A percentile compares a stretch with the other conserved stretches of the same genome.
phyloP scores from a whole-genome alignment of 2,113 vertebrate genomes.

The Pollimyrus isidori region DNA sequence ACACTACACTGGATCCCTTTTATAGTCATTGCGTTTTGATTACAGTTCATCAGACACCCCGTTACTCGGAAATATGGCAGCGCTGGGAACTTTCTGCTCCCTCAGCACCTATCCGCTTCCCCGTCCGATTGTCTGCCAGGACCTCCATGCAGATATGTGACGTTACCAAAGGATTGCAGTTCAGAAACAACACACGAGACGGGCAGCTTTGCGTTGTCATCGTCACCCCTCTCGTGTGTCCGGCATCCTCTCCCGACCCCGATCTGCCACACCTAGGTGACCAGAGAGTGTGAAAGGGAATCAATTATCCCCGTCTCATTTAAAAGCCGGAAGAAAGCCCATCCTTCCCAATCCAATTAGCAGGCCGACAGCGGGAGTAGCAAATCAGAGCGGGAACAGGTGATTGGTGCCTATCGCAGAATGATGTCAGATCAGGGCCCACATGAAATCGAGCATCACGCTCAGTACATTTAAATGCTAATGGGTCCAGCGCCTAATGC shows the following conservation, averaged over 20 bases:
- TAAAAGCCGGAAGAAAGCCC: not conserved
- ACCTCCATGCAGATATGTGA: not conserved
- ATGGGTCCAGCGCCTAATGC: not conserved
- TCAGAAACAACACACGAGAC: not conserved
- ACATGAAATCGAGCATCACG: not conserved
- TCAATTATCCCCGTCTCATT: not conserved
- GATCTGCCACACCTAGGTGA: not conserved
- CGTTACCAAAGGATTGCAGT: not conserved
- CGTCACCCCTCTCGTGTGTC: not conserved
- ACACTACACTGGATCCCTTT: not conserved
- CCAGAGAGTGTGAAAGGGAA: not conserved
- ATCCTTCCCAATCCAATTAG: not conserved
- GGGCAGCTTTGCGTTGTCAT: not conserved
- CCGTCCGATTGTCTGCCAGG: not conserved
- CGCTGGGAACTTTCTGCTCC: not conserved
- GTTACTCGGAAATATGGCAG: constrained; percentile 20
- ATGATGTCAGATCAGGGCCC: not conserved
- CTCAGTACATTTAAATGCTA: constrained; percentile 15
- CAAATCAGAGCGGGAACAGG: not conserved
- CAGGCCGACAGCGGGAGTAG: not conserved
- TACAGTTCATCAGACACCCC: constrained; percentile 27
- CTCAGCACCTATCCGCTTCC: not conserved
- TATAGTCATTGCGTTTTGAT: constrained; percentile 23
- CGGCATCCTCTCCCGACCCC: not conserved
- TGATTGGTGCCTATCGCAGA: not conserved